Base-by-base conservation (phyloP, 2,113 vertebrate species). In the Tupaia chinensis region DNA sequence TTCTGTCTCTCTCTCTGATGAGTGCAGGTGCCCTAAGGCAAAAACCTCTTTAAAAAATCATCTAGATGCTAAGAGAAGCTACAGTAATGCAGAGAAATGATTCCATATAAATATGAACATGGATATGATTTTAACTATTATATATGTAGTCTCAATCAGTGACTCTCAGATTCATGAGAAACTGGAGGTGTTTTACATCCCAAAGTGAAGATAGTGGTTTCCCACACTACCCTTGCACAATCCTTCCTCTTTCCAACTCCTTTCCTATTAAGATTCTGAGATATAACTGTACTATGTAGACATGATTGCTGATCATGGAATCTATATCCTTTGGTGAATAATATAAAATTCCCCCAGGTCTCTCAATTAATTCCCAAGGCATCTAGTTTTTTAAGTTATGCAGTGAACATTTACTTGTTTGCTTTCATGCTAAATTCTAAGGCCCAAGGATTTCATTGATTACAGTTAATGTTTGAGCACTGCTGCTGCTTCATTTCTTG, bases 251-350 rank as follows among this genome's bases (percentile, higher is more conserved):
- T 4, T 2, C 9, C n/a, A 70, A 58, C 7, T 14, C 9, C 8
- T 92, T 95, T 95, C 63, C 87, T 69, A 22, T 68, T 22, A 88
- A 87, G 78, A 72, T 53, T 88, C 69, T 68, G 44, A 88, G 54
- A 58, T 82, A 34, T 6, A 70, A 23, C 69, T 54, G 56, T 0
- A 65, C 9, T 44, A 74, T 9, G 23, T 1, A 74, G 20, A 58
- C 58, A 15, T n/a, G 56, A 29, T 0, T 27, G 85, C 60, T 23
- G 92, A 44, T 25, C 81, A 56, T 0, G 3, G 23, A 69, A n/a
- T 77, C 11, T 77, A 8, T 53, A 60, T 34, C 23, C 11, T 84
- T 58, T 91, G 76, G n/a, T 86, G 79, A 89, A 65, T 1, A n/a
- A 61, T 58, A 61, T 65, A 34, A 87, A 77, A 63, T 32, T 68